phyloP scores from a whole-genome alignment of 2,797 vertebrate species.

The Rallus crepitans region DNA sequence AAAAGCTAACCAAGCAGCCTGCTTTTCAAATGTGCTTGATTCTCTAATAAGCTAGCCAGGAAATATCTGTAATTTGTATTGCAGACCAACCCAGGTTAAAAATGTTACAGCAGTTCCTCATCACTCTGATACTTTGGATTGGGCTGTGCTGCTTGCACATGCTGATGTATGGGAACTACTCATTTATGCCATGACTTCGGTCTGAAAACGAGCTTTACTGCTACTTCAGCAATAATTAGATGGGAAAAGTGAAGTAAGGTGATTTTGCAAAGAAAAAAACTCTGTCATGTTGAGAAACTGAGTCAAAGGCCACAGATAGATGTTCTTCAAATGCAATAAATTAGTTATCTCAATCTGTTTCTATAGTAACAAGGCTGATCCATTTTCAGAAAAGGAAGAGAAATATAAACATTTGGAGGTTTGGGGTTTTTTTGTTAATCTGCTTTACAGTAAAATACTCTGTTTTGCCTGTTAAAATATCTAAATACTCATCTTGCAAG shows the following conservation, averaged over 20 bases:
- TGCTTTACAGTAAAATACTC: background rate
- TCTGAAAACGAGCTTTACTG: background rate
- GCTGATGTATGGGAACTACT: background rate
- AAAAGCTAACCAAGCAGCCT: background rate
- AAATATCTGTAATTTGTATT: background rate
- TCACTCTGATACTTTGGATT: background rate
- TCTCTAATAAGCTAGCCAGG: background rate
- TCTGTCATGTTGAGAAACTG: background rate
- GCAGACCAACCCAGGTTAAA: background rate
- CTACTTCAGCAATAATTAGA: background rate
- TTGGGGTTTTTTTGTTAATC: background rate
- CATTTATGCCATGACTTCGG: background rate
- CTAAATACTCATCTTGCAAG: background rate
- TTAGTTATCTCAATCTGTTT: constrained; percentile 33
- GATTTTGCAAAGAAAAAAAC: background rate
- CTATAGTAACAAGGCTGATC: constrained; percentile 27
- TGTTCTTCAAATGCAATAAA: background rate
- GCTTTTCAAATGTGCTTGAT: background rate
- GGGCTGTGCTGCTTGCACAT: background rate
- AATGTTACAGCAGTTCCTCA: background rate
- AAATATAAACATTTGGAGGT: constrained; percentile 34
- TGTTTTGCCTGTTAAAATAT: background rate
- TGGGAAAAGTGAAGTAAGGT: background rate
- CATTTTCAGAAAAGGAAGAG: constrained; percentile 40
- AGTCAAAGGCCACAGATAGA: background rate